phyloP scores from a whole-genome alignment of 2,113 vertebrate species.

The Alethe diademata region DNA sequence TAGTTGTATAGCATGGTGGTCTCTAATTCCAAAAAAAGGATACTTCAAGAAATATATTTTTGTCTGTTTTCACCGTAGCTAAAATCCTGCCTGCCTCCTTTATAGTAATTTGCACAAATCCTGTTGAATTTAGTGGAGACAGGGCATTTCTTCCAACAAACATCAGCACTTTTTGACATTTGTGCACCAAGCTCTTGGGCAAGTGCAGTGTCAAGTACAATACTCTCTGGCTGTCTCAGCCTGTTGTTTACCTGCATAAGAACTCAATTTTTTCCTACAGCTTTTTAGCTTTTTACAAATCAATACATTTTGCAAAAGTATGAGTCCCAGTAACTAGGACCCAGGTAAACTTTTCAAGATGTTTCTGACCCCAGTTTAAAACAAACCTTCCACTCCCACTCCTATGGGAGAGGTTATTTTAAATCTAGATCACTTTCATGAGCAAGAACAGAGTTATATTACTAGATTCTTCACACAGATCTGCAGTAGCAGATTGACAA shows the following conservation, averaged over 20 bases:
- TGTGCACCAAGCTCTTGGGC: background rate
- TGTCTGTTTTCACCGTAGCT: background rate
- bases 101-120: background rate
- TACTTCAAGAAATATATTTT: background rate
- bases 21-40: background rate
- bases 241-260: background rate
- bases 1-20: background rate
- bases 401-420: conserved; percentile 32
- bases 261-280: background rate
- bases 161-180: background rate
- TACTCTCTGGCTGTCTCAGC: background rate
- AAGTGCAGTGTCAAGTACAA: background rate
- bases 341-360: background rate
- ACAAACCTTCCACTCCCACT: background rate
- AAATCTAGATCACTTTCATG: conserved; percentile 26
- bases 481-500: background rate
- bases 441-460: background rate
- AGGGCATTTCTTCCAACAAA: background rate
- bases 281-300: background rate
- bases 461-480: background rate
- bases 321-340: background rate
- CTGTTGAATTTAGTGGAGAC: background rate
- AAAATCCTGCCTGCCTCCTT: background rate
- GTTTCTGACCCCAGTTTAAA: conserved; percentile 14
- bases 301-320: background rate